Conservation (phyloP, 1,140 invertebrate genomes). For the Pteromalus puparum region DNA sequence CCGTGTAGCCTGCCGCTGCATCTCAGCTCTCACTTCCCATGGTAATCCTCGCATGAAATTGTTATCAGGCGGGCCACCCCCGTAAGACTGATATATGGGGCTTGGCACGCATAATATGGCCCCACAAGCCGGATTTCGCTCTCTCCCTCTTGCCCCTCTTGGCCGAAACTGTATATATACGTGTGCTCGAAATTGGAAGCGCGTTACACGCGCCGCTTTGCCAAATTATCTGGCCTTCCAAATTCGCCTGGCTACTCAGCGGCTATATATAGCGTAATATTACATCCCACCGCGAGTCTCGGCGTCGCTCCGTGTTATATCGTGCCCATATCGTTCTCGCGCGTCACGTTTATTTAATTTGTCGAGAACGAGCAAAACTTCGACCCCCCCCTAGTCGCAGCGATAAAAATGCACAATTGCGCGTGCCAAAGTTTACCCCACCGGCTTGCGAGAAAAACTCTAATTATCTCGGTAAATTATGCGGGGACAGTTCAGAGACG, state of each 20-base stretch:
- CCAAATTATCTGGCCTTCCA: background rate
- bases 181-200: background rate
- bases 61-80: slow-evolving; percentile 58
- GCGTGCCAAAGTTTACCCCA: background rate
- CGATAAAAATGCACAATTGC: background rate
- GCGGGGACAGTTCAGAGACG: slow-evolving; percentile 22
- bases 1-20: background rate
- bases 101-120: slow-evolving; percentile 56
- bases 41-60: slow-evolving; percentile 67
- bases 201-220: background rate
- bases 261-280: background rate
- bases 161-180: background rate
- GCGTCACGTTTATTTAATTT: background rate
- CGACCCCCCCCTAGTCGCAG: background rate
- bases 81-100: slow-evolving; percentile 65
- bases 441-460: background rate
- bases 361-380: background rate
- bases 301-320: background rate
- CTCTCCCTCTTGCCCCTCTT: background rate
- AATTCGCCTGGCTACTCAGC: too few relatives aligned
- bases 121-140: slow-evolving; percentile 22
- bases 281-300: background rate
- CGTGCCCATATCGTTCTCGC: background rate
- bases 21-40: slow-evolving; percentile 27
- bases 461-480: slow-evolving; percentile 46